phyloP scores from a whole-genome alignment of 2,113 vertebrate species.

The Catagonus wagneri region DNA sequence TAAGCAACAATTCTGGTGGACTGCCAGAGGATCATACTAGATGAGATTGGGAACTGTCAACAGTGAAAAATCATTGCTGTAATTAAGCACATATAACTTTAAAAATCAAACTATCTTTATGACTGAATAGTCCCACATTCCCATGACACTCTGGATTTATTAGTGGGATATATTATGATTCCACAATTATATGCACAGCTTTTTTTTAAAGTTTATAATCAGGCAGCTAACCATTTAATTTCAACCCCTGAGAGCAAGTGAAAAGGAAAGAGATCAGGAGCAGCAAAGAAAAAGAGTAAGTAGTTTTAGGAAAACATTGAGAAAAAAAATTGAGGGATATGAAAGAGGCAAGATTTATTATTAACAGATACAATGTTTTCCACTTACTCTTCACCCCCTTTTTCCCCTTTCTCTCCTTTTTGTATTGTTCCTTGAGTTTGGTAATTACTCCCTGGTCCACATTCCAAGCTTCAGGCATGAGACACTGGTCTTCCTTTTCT shows the following conservation, averaged over 20 bases:
- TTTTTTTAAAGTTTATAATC: conserved; percentile 64
- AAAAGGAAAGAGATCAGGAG: conserved; percentile 88
- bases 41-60: conserved; percentile 76
- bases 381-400: conserved; percentile 99
- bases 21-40: conserved; percentile 36
- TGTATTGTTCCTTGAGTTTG: conserved; percentile 99
- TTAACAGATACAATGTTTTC: conserved; percentile 90
- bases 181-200: conserved; percentile 55
- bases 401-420: conserved; percentile 99
- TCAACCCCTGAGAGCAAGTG: conserved; percentile 88
- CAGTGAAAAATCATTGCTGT: conserved; percentile 71
- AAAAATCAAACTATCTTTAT: conserved; percentile 53
- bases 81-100: conserved; percentile 73
- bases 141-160: conserved; percentile 63
- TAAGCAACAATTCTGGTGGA: conserved; percentile 60
- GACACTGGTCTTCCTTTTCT: conserved; percentile 99
- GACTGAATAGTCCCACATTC: conserved; percentile 50
- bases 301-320: conserved; percentile 91
- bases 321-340: conserved; percentile 85
- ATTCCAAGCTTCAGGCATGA: conserved; percentile 98
- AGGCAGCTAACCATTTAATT: conserved; percentile 85
- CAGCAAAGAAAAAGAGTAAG: conserved; percentile 91
- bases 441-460: conserved; percentile 99
- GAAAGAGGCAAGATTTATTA: conserved; percentile 87
- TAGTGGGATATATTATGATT: conserved; percentile 70